Percentiles rank a stretch among this genome's conserved stretches.
phyloP scores from a whole-genome alignment of 2,113 vertebrate genomes.

The Excalfactoria chinensis region DNA sequence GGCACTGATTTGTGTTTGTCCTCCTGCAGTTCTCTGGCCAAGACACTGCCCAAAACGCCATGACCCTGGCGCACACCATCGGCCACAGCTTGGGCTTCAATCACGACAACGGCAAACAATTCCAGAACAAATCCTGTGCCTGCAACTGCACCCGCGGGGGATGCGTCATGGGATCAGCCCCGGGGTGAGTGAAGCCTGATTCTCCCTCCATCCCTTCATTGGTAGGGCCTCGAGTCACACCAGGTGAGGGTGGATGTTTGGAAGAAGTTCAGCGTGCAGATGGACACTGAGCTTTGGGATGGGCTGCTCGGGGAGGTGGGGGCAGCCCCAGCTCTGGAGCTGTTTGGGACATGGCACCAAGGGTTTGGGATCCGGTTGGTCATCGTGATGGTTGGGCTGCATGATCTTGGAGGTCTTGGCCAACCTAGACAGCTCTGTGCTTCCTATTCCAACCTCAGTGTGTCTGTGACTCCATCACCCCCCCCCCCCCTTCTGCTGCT shows the following conservation, averaged over 20 bases:
- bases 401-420: background rate
- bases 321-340: background rate
- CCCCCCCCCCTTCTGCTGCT: no score
- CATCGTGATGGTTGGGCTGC: background rate
- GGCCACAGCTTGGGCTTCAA: background rate
- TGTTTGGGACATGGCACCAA: background rate
- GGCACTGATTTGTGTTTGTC: background rate
- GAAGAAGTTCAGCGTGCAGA: background rate
- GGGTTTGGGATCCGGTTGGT: background rate
- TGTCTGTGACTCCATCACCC: background rate
- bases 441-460: background rate
- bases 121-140: background rate
- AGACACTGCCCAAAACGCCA: rapidly evolving
- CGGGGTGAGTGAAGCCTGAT: background rate
- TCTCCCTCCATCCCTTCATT: rapidly evolving
- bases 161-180: background rate
- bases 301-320: background rate
- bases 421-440: background rate
- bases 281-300: background rate
- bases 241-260: background rate
- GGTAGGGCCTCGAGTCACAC: background rate
- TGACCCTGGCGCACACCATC: background rate
- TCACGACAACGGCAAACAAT: rapidly evolving
- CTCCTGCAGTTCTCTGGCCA: background rate
- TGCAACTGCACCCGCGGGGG: background rate